A percentile compares a stretch with the other conserved stretches of the same genome.
phyloP scores from a whole-genome alignment of 2,888 invertebrate species.

The Arrhopalites spinosus region DNA sequence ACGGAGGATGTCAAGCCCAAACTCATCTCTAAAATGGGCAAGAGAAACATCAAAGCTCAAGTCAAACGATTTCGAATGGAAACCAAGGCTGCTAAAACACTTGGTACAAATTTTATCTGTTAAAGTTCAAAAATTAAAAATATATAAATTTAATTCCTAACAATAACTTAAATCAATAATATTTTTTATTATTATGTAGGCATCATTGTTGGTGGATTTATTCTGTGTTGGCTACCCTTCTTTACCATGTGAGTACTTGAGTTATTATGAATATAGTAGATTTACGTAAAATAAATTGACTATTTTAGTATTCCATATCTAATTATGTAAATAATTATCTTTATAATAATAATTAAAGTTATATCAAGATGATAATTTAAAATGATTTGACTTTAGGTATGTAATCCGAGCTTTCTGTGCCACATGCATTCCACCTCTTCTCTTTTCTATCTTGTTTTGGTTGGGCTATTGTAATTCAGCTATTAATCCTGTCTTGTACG shows the following conservation, averaged over 20 bases:
- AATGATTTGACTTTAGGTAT: neutral
- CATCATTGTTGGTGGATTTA: slow-evolving; percentile 96
- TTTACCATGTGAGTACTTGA: slow-evolving; percentile 87
- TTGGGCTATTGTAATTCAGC: slow-evolving; percentile 77
- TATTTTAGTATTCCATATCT: too few species aligned
- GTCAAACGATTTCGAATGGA: slow-evolving; percentile 92
- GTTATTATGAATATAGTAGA: too few species aligned
- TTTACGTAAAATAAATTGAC: too few species aligned
- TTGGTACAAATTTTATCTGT: too few species aligned
- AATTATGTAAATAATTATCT: too few species aligned
- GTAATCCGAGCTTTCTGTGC: neutral
- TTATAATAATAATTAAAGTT: too few species aligned
- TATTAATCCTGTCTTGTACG: slow-evolving; percentile 42
- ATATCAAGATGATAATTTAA: neutral
- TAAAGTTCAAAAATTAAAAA: too few species aligned
- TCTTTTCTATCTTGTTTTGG: slow-evolving; percentile 94
- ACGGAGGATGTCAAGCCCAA: slow-evolving; percentile 54
- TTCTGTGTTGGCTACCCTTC: slow-evolving; percentile 96
- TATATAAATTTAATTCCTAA: too few species aligned
- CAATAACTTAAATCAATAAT: neutral
- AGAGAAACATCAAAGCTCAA: slow-evolving; percentile 83
- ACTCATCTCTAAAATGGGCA: slow-evolving; percentile 74
- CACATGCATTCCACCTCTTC: slow-evolving; percentile 78
- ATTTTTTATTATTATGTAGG: slow-evolving; percentile 37
- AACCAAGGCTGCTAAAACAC: slow-evolving; percentile 94